Evolutionary conservation across 1,140 invertebrate genomes (phyloP).

Genomic region (Drosophila sechellia): DNA sequence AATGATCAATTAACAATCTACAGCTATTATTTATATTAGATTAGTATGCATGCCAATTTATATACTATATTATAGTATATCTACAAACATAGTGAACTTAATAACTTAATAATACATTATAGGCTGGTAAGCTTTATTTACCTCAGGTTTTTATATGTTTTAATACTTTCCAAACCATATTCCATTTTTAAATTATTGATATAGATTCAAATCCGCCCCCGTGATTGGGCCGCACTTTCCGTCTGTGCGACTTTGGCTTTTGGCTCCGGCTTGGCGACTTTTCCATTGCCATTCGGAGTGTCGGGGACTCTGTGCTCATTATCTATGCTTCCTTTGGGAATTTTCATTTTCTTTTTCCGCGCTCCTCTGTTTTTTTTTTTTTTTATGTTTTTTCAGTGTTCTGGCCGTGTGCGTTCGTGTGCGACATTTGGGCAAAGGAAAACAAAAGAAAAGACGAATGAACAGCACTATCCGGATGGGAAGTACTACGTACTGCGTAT

Average conservation of each 20-base stretch:
- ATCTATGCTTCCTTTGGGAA: conserved; percentile 83
- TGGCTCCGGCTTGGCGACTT: conserved; percentile 53
- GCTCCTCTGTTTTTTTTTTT: conserved; percentile 9
- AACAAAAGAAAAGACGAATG: conserved; percentile 19
- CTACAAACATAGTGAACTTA: no score
- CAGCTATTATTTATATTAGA: no score
- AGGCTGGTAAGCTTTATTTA: no score
- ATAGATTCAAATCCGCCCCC: conserved; percentile 8
- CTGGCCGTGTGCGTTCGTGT: conserved; percentile 77
- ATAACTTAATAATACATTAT: no score
- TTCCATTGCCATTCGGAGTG: conserved; percentile 49
- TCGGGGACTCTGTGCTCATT: conserved; percentile 61
- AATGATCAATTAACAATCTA: no score
- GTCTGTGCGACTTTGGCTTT: conserved; percentile 29
- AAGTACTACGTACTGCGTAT: conserved; percentile 17
- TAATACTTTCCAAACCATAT: not conserved
- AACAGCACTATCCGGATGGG: conserved; percentile 28
- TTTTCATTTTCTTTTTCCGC: conserved; percentile 77
- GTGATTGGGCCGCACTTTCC: conserved; percentile 38
- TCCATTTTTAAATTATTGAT: not conserved
- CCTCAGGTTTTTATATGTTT: no score
- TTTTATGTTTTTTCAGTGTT: conserved; percentile 12
- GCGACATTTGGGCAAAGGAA: conserved; percentile 56
- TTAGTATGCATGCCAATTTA: no score
- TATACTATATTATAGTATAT: no score